Evolutionary conservation across 2,797 vertebrate genomes (phyloP), one percentile per base, ranked within the genome.

Genomic region (Tinamus major): DNA sequence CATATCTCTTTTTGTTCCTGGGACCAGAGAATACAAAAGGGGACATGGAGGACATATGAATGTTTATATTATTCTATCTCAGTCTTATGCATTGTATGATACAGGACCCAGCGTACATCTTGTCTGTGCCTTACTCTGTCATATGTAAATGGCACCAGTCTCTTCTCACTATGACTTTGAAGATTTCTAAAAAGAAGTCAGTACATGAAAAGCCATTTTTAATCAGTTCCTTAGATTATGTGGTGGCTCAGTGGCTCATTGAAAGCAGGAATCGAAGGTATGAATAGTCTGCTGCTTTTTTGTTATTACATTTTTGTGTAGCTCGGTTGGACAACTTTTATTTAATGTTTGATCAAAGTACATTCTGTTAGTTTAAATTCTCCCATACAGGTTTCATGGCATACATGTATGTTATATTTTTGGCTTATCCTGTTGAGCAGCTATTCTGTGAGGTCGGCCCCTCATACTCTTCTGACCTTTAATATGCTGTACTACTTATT

Each of bases 101-200:
- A 21, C 49, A 33, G 49, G 42, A 87, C 23, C 35, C 79, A 91
- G 48, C 62, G 55, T 55, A n/a, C 48, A 70, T 39, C 29, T 35
- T 80, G 27, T 31, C n/a, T 21, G 27, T 72, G 48, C 35, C 39
- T 91, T 80, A 27, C 74, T 90, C 90, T 85, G 70, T 83, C 62
- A 42, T 80, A 83, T 88, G 90, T 67, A 95, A 95, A 91, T 88
- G 83, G n/a, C 82, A 46, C 35, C 26, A 42, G 9, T 82, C n/a
- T 88, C 62, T 88, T 91, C 91, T 85, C 64, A 31, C 37, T 20
- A 6, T 70, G 72, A 80, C 79, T 79, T 87, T 87, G 61, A 69
- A 92, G 87, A 85, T 63, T 77, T 87, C 61, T 53, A 48, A 90
- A 89, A 85, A 62, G 18, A 49, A 76, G 19, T 37, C 48, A 85